Conservation (phyloP, 2,113 vertebrate genomes). For the Mobula hypostoma region DNA sequence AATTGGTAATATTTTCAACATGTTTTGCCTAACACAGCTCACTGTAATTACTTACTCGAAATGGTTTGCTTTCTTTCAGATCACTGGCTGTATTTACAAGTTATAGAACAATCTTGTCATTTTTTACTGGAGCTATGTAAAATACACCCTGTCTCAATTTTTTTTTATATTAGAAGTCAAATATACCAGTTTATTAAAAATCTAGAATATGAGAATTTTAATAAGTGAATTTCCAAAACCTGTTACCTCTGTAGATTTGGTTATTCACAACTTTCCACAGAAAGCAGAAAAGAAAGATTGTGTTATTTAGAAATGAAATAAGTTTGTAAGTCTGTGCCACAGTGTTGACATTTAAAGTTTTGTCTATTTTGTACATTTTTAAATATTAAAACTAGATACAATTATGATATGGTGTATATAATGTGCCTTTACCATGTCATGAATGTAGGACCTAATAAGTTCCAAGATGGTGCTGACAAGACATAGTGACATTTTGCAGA, state of each 20-base stretch:
- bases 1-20: not conserved
- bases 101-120: slow-evolving; percentile 6
- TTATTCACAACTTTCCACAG: not conserved
- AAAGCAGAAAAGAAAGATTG: not conserved
- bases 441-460: slow-evolving; percentile 3
- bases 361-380: slow-evolving; percentile 13
- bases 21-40: not conserved
- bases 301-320: slow-evolving; percentile 1
- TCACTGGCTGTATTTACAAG: not conserved
- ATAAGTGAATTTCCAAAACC: not conserved
- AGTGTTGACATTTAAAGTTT: not conserved
- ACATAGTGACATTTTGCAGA: too few species aligned
- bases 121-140: not conserved
- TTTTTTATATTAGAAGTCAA: too few species aligned
- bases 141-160: not conserved
- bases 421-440: not conserved
- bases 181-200: too few species aligned
- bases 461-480: not conserved
- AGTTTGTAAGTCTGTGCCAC: not conserved
- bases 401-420: not conserved
- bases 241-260: not conserved
- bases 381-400: not conserved
- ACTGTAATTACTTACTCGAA: not conserved
- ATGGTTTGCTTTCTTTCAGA: not conserved
- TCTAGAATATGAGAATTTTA: not conserved